Conservation (phyloP, 2,113 vertebrate species). For the Ahaetulla prasina region DNA sequence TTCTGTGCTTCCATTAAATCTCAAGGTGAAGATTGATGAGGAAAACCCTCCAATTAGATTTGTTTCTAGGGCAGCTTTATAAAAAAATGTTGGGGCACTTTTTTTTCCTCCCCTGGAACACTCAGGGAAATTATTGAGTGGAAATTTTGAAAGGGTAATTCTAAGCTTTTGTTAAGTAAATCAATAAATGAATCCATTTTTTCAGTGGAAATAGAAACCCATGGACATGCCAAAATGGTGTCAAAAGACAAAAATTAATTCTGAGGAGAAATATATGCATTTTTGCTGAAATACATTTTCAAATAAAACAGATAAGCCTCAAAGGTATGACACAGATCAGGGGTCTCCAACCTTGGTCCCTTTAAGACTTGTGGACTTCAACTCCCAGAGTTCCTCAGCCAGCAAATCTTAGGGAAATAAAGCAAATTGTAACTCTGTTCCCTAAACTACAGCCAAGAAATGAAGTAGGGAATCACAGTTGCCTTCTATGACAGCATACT, state of each 20-base stretch:
- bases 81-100: background rate
- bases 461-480: background rate
- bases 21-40: background rate
- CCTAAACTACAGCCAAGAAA: background rate
- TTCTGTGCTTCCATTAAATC: background rate
- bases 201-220: background rate
- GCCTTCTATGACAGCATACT: background rate
- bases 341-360: too few species aligned
- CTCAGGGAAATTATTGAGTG: background rate
- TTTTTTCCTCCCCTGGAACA: background rate
- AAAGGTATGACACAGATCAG: background rate
- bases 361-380: too few species aligned
- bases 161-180: background rate
- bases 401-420: background rate
- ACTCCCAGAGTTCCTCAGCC: too few species aligned
- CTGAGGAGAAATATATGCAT: background rate
- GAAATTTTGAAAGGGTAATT: background rate
- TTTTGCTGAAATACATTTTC: background rate
- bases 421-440: background rate
- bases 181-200: background rate
- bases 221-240: background rate
- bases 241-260: background rate
- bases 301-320: background rate
- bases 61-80: background rate
- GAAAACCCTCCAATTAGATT: background rate